Base-by-base conservation (phyloP, 53 echinoderm and acorn worm genomes). In the Astropecten irregularis region DNA sequence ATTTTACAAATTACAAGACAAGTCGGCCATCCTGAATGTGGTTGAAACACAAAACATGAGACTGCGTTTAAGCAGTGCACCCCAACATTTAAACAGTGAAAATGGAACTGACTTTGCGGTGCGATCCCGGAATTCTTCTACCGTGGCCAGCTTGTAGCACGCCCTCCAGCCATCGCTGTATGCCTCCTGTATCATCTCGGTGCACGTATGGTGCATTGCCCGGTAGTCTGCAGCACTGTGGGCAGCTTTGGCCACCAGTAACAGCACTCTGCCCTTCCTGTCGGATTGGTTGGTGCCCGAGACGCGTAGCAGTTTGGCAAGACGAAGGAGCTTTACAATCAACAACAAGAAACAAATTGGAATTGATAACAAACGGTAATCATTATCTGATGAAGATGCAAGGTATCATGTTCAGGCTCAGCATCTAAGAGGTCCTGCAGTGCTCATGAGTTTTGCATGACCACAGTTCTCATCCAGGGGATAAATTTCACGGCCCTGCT, bases 271-370 rank as follows among this genome's bases (percentile, higher is more conserved):
- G 6, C 99, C 99, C 23, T 92, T 92, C 44, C 94, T 88, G 66
- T 92, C 83, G 20, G 52, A 66, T 31, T 88, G 92, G 83, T 90
- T 73, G 32, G 82, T 69, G 14, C 88, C 90, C 28, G 82, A 88
- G 15, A 99, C 95, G 49, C 94, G 66, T 34, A 99, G 85, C 33
- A 95, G 79, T 76, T 92, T 95, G 47, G 94, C 94, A 36, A 99
- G 86, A 15, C 88, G 74, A 1, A 92, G 88, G 21, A 99, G 64
- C 99, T 95, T 9, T 19, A 90, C 28, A 76, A 21, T 50, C 19
- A 47, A 28, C 40, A 53, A 58, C 30, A 50, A 13, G 19, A 49
- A n/a, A 79, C n/a, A n/a, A n/a, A n/a, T n/a, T n/a, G n/a, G n/a
- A n/a, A n/a, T n/a, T n/a, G n/a, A n/a, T n/a, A n/a, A n/a, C n/a